These are phyloP conservation scores for Drosophila tani DNA, from an alignment of 1,140 invertebrate species.

Conservation along the genomic window DNA sequence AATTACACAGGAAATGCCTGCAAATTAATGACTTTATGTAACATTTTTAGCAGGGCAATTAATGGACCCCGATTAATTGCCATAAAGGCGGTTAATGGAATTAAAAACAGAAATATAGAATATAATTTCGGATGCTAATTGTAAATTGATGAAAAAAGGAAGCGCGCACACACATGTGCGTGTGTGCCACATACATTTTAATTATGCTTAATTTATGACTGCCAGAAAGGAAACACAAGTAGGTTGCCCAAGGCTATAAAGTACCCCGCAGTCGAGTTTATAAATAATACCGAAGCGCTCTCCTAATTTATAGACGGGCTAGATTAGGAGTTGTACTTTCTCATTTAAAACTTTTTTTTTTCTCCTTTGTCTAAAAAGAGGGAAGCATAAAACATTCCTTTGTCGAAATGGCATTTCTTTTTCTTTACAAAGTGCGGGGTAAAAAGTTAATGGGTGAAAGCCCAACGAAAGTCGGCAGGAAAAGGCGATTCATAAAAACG, in stretches of 20 bases:
- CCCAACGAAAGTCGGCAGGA: constrained; percentile 10
- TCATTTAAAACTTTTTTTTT: neutral
- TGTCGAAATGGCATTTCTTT: neutral
- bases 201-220: constrained; percentile 72
- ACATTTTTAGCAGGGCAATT: constrained; percentile 24
- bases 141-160: constrained; percentile 45
- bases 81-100: constrained; percentile 9
- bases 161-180: constrained; percentile 18
- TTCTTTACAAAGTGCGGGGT: neutral
- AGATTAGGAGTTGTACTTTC: constrained; percentile 18
- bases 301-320: constrained; percentile 19
- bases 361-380: neutral
- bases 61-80: constrained; percentile 25
- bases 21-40: constrained; percentile 12
- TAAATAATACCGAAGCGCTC: constrained; percentile 16
- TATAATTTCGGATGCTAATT: constrained; percentile 48
- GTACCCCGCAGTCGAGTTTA: constrained; percentile 1
- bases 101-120: constrained; percentile 12
- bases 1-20: neutral
- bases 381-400: neutral
- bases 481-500: constrained; percentile 52
- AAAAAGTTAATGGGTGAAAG: constrained; percentile 12
- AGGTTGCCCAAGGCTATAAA: neutral
- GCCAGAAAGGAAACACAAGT: constrained; percentile 33
- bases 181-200: constrained; percentile 68